These are phyloP conservation scores for Perccottus glenii DNA, from an alignment of 2,113 vertebrate species.

Conservation along the genomic window DNA sequence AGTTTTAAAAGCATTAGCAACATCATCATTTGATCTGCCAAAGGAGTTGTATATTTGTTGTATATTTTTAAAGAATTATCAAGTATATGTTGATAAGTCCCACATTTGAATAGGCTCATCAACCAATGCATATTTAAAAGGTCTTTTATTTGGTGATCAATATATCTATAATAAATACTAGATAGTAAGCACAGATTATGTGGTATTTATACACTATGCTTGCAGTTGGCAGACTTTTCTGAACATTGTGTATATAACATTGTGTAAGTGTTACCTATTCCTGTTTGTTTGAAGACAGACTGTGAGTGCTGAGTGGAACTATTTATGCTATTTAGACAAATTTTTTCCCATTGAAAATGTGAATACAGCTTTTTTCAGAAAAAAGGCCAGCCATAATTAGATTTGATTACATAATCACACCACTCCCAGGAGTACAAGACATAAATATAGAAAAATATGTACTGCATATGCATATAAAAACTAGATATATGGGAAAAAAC, in stretches of 20 bases:
- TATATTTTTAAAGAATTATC: conserved; percentile 8
- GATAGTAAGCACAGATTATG: too few relatives aligned
- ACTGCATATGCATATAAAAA: conserved; percentile 71
- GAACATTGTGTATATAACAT: conserved; percentile 1
- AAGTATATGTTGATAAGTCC: not conserved
- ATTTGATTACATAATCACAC: conserved; percentile 71
- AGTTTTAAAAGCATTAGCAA: conserved; percentile 32
- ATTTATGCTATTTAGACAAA: conserved; percentile 47
- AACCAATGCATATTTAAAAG: not conserved
- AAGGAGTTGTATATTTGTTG: not conserved
- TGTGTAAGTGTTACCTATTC: too few relatives aligned
- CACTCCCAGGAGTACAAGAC: conserved; percentile 71
- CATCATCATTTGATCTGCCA: not conserved
- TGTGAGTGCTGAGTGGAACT: conserved; percentile 43
- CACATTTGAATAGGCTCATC: conserved; percentile 14
- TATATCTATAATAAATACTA: too few relatives aligned
- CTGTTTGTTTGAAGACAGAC: conserved; percentile 16
- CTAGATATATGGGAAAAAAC: conserved; percentile 63
- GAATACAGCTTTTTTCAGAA: conserved; percentile 38
- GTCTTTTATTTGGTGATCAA: not conserved
- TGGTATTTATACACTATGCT: too few relatives aligned
- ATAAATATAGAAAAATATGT: conserved; percentile 76
- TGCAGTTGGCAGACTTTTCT: not conserved
- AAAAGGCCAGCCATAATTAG: conserved; percentile 48
- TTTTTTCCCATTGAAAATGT: conserved; percentile 58